Evolutionary conservation across 1,140 invertebrate genomes (phyloP).

Genomic region (Drosophila grimshawi): DNA sequence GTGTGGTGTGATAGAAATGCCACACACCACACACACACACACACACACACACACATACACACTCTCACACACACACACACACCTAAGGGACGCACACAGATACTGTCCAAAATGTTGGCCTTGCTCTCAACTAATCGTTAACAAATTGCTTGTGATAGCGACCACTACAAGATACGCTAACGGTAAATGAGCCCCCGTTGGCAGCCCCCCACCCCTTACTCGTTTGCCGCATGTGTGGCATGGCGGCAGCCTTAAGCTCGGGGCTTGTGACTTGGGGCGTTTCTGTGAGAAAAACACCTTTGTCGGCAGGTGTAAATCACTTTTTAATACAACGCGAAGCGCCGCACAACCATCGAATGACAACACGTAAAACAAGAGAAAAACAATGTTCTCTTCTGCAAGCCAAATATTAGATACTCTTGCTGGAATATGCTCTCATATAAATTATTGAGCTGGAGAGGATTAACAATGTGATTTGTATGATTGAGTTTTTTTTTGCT

Average conservation of each 20-base stretch:
- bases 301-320: constrained; percentile 75
- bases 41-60: not conserved
- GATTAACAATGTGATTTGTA: no score
- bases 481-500: not conserved
- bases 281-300: constrained; percentile 62
- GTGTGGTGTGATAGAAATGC: constrained; percentile 38
- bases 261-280: constrained; percentile 11
- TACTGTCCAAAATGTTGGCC: constrained; percentile 44
- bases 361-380: constrained; percentile 32
- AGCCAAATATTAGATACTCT: not conserved
- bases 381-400: not conserved
- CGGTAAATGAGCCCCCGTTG: constrained; percentile 39
- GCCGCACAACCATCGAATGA: constrained; percentile 47
- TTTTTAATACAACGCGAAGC: constrained; percentile 69
- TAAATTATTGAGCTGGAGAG: no score
- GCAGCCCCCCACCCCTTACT: not conserved
- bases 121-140: constrained; percentile 72
- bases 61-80: not conserved
- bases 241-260: not conserved
- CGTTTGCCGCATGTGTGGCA: constrained; percentile 14
- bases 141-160: constrained; percentile 75
- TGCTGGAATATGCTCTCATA: constrained; percentile 25
- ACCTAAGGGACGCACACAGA: not conserved
- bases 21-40: not conserved
- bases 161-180: constrained; percentile 50